Percentiles rank a stretch among this genome's conserved stretches.
phyloP scores from a whole-genome alignment of 2,888 invertebrate genomes.

The Syrphus vitripennis region DNA sequence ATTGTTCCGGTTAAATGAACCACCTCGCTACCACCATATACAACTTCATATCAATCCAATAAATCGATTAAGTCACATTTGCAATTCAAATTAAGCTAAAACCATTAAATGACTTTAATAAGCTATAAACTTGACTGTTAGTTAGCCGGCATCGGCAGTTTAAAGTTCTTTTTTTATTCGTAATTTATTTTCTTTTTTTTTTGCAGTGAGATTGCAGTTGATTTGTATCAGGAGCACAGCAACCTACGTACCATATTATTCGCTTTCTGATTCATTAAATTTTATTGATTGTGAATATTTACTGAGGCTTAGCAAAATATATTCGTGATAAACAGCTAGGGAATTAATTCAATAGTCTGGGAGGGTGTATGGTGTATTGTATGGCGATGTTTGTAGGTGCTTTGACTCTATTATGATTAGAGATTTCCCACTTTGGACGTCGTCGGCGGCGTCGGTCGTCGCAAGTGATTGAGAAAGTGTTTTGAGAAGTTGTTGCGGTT shows the following conservation, averaged over 20 bases:
- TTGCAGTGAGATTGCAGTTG: not conserved
- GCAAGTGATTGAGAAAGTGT: not conserved
- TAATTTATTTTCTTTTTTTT: too few species aligned
- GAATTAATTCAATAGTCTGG: not conserved
- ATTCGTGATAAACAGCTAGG: not conserved
- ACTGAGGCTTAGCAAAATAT: not conserved
- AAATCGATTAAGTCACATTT: conserved; percentile 63
- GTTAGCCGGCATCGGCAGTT: not conserved
- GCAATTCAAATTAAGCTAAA: conserved; percentile 38
- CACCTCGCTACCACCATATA: not conserved
- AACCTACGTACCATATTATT: not conserved
- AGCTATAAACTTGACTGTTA: conserved; percentile 16
- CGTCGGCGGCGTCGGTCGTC: too few species aligned
- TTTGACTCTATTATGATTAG: not conserved
- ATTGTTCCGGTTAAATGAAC: conserved; percentile 33
- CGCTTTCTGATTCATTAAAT: not conserved
- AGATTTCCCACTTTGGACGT: not conserved
- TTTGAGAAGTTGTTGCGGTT: not conserved
- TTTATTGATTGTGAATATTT: not conserved
- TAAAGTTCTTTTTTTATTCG: not conserved
- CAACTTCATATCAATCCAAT: conserved; percentile 5
- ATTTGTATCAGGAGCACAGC: not conserved
- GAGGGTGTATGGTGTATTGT: too few species aligned
- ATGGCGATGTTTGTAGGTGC: too few species aligned
- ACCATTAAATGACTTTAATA: conserved; percentile 15